Conservation (phyloP, 1,140 invertebrate species). For the Drosophila subobscura region DNA sequence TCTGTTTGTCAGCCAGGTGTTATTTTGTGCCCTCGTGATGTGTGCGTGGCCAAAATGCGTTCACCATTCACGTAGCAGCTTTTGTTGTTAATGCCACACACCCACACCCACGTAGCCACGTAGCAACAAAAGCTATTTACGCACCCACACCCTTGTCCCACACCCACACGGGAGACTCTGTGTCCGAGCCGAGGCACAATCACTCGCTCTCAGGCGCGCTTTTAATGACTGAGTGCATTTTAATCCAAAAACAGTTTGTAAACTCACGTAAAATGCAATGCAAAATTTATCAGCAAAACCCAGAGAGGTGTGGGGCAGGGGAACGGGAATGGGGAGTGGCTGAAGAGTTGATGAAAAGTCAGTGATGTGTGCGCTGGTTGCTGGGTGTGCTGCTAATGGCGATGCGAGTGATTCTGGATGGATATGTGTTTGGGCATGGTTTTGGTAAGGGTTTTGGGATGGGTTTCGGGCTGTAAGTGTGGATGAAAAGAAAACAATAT, state of each 20-base stretch:
- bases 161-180: conserved; percentile 13
- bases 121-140: conserved; percentile 75
- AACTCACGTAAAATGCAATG: conserved; percentile 75
- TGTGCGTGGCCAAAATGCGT: conserved; percentile 74
- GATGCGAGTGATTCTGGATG: background rate
- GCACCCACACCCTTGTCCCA: conserved; percentile 43
- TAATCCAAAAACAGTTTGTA: conserved; percentile 80
- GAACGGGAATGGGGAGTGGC: background rate
- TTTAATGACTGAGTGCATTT: conserved; percentile 80
- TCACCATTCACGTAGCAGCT: conserved; percentile 49
- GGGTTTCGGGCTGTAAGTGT: background rate
- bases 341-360: conserved; percentile 41
- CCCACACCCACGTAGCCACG: conserved; percentile 32
- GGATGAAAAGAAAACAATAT: conserved; percentile 20
- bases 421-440: background rate
- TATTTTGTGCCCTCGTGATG: conserved; percentile 70
- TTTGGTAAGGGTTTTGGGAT: background rate
- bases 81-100: conserved; percentile 55
- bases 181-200: conserved; percentile 56
- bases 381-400: background rate
- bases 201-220: conserved; percentile 70
- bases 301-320: too few relatives aligned
- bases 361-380: conserved; percentile 2
- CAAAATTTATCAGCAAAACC: conserved; percentile 44
- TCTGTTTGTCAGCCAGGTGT: conserved; percentile 78